These are phyloP conservation scores for Drosophila kurseongensis DNA, from an alignment of 1,140 invertebrate genomes.

Conservation along the genomic window DNA sequence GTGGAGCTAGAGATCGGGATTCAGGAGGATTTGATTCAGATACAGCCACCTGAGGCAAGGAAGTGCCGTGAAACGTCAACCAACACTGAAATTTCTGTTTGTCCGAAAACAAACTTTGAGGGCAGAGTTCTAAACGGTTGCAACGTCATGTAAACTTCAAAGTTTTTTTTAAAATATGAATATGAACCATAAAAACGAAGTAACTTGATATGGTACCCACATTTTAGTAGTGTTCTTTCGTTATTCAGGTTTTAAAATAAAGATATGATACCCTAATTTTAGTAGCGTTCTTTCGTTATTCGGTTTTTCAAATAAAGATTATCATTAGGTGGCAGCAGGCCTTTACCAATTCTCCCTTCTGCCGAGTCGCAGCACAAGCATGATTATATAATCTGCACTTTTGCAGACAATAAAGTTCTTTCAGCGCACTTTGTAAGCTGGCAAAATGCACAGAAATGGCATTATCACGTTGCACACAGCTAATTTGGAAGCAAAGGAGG, in stretches of 20 bases:
- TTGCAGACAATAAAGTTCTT: conserved; percentile 78
- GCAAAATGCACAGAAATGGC: conserved; percentile 64
- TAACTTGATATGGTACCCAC: too few species aligned
- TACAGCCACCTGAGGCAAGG: too few species aligned
- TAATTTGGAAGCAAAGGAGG: conserved; percentile 59
- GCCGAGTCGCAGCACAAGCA: conserved; percentile 18
- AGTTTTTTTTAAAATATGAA: too few species aligned
- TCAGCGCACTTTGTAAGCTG: conserved; percentile 58
- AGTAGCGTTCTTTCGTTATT: not conserved
- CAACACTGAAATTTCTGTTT: too few species aligned
- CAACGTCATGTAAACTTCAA: too few species aligned
- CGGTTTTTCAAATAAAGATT: not conserved
- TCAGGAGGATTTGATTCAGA: too few species aligned
- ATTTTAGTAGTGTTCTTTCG: not conserved
- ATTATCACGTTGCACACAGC: conserved; percentile 78
- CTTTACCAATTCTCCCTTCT: conserved; percentile 4
- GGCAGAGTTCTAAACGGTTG: too few species aligned
- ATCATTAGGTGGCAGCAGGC: conserved; percentile 9
- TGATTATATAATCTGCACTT: conserved; percentile 73
- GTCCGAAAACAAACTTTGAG: too few species aligned
- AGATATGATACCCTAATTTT: not conserved
- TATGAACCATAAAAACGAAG: too few species aligned
- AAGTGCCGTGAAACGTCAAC: too few species aligned
- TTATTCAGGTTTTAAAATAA: not conserved
- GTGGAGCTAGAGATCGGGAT: too few species aligned